Base-by-base conservation (phyloP, 1,140 invertebrate species). In the Globodera rostochiensis region DNA sequence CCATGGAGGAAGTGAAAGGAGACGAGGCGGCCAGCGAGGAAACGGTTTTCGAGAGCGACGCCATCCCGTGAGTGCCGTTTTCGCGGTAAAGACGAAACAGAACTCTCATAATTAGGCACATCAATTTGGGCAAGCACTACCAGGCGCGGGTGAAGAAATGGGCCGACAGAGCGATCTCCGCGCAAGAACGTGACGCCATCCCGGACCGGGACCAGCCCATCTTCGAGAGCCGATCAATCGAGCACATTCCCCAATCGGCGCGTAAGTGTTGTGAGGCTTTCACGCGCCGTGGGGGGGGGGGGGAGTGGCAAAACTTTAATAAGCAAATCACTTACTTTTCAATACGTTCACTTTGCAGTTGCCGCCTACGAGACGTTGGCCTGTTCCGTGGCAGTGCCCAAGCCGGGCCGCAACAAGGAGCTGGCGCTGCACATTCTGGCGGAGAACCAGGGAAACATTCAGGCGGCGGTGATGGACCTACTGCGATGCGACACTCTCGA, bases 371-470 rank as follows among this genome's bases (percentile, higher is more conserved):
- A 96, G 91, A 95, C 97, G 89, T 94, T 98, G 88, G 95, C 96
- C 45, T 92, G 91, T 84, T 91, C 90, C 85, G 90, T 91, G 77
- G 91, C 91, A 74, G 87, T 92, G 7, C 89, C 90, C 49, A 79
- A 91, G n/a, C 95, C 94, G 83, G 95, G 95, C 79, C 93, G 94
- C 88, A 96, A 97, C 90, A 95, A 96, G 88, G 96, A 98, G 91
- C 95, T 95, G 88, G 96, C 96, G 81, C 92, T 98, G 83, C 95
- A 97, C 90, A 92, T 97, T 67, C 91, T 98, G n/a, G 87, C 84
- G 82, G 87, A 90, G 80, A 88, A 90, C 77, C 88, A 89, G 66
- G 88, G 89, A 6, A 90, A 90, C 73, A 79, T 90, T 25, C 87
- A 90, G 76, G 83, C 87, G 6, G 80, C 90, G 13, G 86, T 90